Conservation (phyloP, 2,888 invertebrate genomes). For the Octodonta nipae region DNA sequence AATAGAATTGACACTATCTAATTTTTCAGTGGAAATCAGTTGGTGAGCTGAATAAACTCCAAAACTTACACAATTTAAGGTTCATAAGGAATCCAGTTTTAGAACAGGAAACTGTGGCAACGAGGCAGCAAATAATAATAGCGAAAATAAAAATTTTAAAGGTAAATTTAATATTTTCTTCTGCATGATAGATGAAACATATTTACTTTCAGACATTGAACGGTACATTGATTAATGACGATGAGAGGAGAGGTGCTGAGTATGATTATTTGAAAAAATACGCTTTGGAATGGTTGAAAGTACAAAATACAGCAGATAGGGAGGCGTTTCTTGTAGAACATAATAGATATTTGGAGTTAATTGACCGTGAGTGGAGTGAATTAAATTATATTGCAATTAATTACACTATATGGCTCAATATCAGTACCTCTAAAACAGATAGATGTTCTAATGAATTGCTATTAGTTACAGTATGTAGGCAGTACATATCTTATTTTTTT, state of each 20-base stretch:
- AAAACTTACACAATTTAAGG: slow-evolving; percentile 51
- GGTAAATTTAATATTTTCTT: slow-evolving; percentile 27
- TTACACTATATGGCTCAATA: slow-evolving; percentile 18
- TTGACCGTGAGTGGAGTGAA: slow-evolving; percentile 48
- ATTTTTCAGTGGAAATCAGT: slow-evolving; percentile 71
- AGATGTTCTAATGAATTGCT: slow-evolving; percentile 4
- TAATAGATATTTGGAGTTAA: slow-evolving; percentile 60
- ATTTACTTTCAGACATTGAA: slow-evolving; percentile 45
- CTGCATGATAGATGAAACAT: neutral
- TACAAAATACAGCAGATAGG: slow-evolving; percentile 37
- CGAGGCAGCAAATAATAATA: slow-evolving; percentile 64
- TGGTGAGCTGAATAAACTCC: slow-evolving; percentile 70
- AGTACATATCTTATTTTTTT: too few species aligned
- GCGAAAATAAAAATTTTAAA: slow-evolving; percentile 66
- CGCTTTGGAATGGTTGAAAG: slow-evolving; percentile 57
- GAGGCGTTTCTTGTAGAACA: slow-evolving; percentile 53
- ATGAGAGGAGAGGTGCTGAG: slow-evolving; percentile 73
- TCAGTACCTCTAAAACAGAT: too few species aligned
- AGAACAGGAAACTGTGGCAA: slow-evolving; percentile 49
- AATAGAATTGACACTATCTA: too few species aligned
- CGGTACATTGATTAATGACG: slow-evolving; percentile 51
- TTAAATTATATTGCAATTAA: neutral
- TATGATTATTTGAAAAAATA: slow-evolving; percentile 80
- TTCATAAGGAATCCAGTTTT: slow-evolving; percentile 59
- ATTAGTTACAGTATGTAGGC: too few species aligned